A percentile compares a stretch with the other conserved stretches of the same genome.
Evolutionary conservation across 2,888 invertebrate genomes (phyloP).

Genomic region (Acleris cristana): DNA sequence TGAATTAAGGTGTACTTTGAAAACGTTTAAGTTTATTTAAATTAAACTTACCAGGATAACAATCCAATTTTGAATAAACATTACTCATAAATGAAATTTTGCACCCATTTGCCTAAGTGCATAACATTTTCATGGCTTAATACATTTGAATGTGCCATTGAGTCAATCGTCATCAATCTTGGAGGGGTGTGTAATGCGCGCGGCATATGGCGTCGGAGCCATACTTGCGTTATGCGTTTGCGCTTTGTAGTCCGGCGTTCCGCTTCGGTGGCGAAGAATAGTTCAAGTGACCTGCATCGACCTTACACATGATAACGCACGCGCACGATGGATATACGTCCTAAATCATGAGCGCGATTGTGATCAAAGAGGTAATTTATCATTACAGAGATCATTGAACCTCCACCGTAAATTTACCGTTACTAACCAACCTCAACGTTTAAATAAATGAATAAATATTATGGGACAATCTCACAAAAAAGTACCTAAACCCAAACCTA

Average conservation of each 20-base stretch:
- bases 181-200: conserved; percentile 76
- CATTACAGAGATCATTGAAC: neutral
- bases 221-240: conserved; percentile 43
- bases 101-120: conserved; percentile 76
- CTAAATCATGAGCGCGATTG: conserved; percentile 20
- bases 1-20: too few species aligned
- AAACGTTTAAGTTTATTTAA: too few species aligned
- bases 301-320: conserved; percentile 58
- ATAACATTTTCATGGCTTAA: conserved; percentile 82
- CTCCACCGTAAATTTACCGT: neutral
- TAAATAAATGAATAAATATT: too few species aligned
- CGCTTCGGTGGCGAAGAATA: conserved; percentile 66
- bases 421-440: too few species aligned
- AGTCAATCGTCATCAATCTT: conserved; percentile 78
- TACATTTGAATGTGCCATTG: conserved; percentile 74
- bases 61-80: conserved; percentile 26
- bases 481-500: too few species aligned
- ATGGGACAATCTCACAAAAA: too few species aligned
- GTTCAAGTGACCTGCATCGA: conserved; percentile 69
- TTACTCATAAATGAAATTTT: conserved; percentile 53
- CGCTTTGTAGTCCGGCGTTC: conserved; percentile 59
- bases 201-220: conserved; percentile 72
- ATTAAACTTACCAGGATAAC: too few species aligned
- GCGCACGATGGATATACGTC: conserved; percentile 43
- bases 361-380: conserved; percentile 8